These are phyloP conservation scores for Danaus melanippus DNA, from an alignment of 1,140 invertebrate species.

Conservation along the genomic window DNA sequence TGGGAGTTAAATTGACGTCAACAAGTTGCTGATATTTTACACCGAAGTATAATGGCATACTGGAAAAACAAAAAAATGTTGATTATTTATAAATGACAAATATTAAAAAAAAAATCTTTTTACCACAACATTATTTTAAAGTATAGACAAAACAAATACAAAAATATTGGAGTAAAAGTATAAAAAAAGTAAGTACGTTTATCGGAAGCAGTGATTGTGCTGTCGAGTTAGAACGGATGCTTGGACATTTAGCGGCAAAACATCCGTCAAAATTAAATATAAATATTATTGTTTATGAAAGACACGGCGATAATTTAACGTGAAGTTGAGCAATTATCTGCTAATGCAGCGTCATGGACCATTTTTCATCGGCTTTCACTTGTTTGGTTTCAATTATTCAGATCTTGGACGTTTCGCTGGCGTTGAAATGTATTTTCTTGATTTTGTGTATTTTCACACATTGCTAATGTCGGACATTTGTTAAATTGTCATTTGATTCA, in stretches of 20 bases:
- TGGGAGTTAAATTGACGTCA: constrained; percentile 28
- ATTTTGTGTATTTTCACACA: too few species aligned
- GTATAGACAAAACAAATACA: too few species aligned
- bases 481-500: too few species aligned
- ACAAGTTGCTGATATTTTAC: constrained; percentile 36
- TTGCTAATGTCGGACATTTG: too few species aligned
- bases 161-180: neutral
- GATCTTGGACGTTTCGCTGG: too few species aligned
- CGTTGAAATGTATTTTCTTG: too few species aligned
- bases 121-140: too few species aligned
- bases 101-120: too few species aligned
- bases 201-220: constrained; percentile 32
- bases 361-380: constrained; percentile 7
- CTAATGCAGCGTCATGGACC: constrained; percentile 8
- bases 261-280: constrained; percentile 23
- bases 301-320: neutral
- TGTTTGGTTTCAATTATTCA: neutral
- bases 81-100: too few species aligned
- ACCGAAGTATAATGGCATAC: too few species aligned
- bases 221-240: constrained; percentile 30
- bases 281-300: neutral
- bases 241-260: constrained; percentile 32
- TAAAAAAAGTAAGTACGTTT: constrained; percentile 14
- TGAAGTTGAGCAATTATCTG: constrained; percentile 11
- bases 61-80: too few species aligned